Percentiles rank a stretch among this genome's conserved stretches.
phyloP scores from a whole-genome alignment of 1,140 invertebrate genomes.

The Zaprionus nigranus region DNA sequence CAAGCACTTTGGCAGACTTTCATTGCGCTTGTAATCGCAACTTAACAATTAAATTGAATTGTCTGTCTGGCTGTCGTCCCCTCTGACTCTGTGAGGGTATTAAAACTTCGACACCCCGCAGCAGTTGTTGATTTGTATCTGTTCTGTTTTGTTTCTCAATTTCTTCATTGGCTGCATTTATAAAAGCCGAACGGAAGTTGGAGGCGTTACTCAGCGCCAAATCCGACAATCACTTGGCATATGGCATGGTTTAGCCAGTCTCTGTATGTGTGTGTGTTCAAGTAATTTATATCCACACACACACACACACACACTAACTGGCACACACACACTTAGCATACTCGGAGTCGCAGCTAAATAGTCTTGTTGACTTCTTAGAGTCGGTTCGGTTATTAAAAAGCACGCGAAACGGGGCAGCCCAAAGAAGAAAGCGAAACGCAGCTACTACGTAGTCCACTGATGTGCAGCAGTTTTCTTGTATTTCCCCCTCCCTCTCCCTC shows the following conservation, averaged over 20 bases:
- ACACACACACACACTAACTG: no score
- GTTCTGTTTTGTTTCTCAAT: slow-evolving; percentile 31
- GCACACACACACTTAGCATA: slow-evolving; percentile 1
- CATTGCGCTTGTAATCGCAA: not conserved
- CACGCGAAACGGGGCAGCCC: slow-evolving; percentile 11
- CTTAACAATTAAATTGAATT: slow-evolving; percentile 1
- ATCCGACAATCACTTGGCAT: slow-evolving; percentile 74
- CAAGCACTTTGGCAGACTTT: not conserved
- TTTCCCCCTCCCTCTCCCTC: not conserved
- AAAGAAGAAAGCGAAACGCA: slow-evolving; percentile 45
- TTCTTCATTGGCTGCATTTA: slow-evolving; percentile 45
- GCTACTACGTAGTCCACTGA: slow-evolving; percentile 19
- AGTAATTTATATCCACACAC: slow-evolving; percentile 28
- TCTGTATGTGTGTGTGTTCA: slow-evolving; percentile 26
- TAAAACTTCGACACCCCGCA: not conserved
- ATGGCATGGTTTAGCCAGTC: slow-evolving; percentile 26
- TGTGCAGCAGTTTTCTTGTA: slow-evolving; percentile 10
- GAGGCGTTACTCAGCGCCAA: slow-evolving; percentile 77
- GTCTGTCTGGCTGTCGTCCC: not conserved
- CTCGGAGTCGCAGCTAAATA: slow-evolving; percentile 32
- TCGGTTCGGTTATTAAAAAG: slow-evolving; percentile 46
- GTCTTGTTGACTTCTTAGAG: slow-evolving; percentile 47
- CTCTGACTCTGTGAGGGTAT: slow-evolving; percentile 8
- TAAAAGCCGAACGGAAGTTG: slow-evolving; percentile 73
- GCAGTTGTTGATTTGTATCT: not conserved